Base-by-base conservation (phyloP, 2,888 invertebrate species). In the Chrysina gloriosa region DNA sequence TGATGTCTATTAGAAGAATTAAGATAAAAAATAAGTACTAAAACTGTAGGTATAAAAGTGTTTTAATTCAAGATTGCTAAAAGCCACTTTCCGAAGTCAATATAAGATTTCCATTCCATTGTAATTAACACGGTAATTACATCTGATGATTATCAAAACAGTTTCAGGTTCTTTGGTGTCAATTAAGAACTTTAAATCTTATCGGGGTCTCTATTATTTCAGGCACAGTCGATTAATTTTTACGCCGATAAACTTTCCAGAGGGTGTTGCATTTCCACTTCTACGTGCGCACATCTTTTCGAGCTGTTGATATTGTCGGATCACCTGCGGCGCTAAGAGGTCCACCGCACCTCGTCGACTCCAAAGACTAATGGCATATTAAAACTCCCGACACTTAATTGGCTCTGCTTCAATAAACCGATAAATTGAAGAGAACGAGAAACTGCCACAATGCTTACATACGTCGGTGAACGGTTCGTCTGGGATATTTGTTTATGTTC, bases 401-500 rank as follows among this genome's bases (percentile, higher is more conserved):
- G 27, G 27, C 3, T 42, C 27, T 42, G 42, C 42, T 61, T 42
- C 42, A 61, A 16, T 42, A 61, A 42, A 16, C 19, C 42, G 42
- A 42, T 61, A 61, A 61, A 61, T 61, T 61, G 58, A 16, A 61
- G 14, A 45, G 42, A 61, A 45, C 21, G 16, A 61, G 27, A 61
- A 27, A 61, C 58, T 31, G 27, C 52, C 52, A 29, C 9, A 14
- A 42, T 19, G n/a, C 42, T 14, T 61, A 5, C 25, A 19, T 42
- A 42, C 47, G 45, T 58, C 21, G 29, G 23, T 27, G 11, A 6
- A 7, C 16, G 31, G 19, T 42, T 16, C 45, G 58, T 42, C 58
- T 61, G n/a, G n/a, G 58, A 42, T 27, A 25, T 42, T 61, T 61
- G 42, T 61, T 42, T 61, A 61, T 61, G 58, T 61, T 61, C 42